A percentile compares a stretch with the other conserved stretches of the same genome.
Evolutionary conservation across 2,888 invertebrate genomes (phyloP).

Genomic region (Drosophila merina): DNA sequence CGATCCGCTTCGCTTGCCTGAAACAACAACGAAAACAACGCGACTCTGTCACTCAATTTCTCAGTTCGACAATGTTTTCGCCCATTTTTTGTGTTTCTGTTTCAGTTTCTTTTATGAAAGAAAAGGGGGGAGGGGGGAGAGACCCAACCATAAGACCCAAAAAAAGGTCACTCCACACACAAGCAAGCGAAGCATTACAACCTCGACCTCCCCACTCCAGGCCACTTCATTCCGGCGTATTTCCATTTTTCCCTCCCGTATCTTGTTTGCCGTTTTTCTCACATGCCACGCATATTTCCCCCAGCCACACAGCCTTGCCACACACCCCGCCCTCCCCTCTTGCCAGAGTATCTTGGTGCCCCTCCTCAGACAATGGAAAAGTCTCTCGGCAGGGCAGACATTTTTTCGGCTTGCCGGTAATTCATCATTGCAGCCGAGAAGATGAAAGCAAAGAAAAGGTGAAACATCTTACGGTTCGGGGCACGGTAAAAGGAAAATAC

Average conservation of each 20-base stretch:
- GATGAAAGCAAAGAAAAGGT: slow-evolving; percentile 44
- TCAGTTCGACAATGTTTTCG: slow-evolving; percentile 62
- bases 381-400: slow-evolving; percentile 41
- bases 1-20: slow-evolving; percentile 52
- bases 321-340: not conserved
- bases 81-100: slow-evolving; percentile 53
- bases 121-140: not conserved
- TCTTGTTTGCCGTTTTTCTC: slow-evolving; percentile 66
- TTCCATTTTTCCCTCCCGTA: slow-evolving; percentile 26
- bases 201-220: slow-evolving; percentile 11
- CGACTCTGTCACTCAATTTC: slow-evolving; percentile 44
- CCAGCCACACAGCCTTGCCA: slow-evolving; percentile 6
- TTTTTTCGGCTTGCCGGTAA: slow-evolving; percentile 60
- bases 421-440: slow-evolving; percentile 63
- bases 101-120: slow-evolving; percentile 38
- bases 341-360: not conserved
- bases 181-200: slow-evolving; percentile 62
- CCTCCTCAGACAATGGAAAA: slow-evolving; percentile 50
- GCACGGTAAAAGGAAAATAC: slow-evolving; percentile 38
- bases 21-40: slow-evolving; percentile 23
- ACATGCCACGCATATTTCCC: slow-evolving; percentile 73
- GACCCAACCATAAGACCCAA: slow-evolving; percentile 15
- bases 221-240: slow-evolving; percentile 10
- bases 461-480: slow-evolving; percentile 31
- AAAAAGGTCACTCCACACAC: slow-evolving; percentile 65